Evolutionary conservation across 2,113 vertebrate genomes (phyloP).

Genomic region (Phocoena sinus): DNA sequence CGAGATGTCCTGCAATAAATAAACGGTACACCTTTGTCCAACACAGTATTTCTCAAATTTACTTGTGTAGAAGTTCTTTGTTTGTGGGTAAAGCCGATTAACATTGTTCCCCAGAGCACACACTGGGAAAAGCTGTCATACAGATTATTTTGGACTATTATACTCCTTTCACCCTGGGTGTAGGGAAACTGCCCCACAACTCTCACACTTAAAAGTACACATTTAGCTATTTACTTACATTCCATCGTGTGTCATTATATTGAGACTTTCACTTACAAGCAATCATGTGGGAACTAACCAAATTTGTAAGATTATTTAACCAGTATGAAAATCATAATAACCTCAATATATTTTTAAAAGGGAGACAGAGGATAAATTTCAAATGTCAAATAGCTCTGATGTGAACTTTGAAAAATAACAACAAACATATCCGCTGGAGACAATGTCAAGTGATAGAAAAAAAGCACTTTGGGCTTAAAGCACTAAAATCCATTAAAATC

Average conservation of each 20-base stretch:
- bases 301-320: not conserved
- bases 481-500: constrained; percentile 19
- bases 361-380: not conserved
- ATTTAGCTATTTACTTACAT: not conserved
- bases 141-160: not conserved
- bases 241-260: not conserved
- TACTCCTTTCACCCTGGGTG: not conserved
- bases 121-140: not conserved
- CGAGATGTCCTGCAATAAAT: not conserved
- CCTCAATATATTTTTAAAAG: not conserved
- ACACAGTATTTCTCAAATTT: not conserved
- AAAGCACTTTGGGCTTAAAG: not conserved
- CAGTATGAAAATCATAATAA: not conserved
- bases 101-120: not conserved
- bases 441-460: not conserved
- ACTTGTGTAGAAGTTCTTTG: not conserved
- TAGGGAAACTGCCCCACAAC: not conserved
- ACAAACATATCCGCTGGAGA: not conserved
- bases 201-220: not conserved
- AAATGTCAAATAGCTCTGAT: not conserved
- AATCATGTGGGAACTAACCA: not conserved
- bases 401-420: constrained; percentile 11
- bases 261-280: not conserved
- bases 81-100: not conserved
- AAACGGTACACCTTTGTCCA: not conserved